phyloP scores from a whole-genome alignment of 1,140 invertebrate species.

The Drosophila murphyi region DNA sequence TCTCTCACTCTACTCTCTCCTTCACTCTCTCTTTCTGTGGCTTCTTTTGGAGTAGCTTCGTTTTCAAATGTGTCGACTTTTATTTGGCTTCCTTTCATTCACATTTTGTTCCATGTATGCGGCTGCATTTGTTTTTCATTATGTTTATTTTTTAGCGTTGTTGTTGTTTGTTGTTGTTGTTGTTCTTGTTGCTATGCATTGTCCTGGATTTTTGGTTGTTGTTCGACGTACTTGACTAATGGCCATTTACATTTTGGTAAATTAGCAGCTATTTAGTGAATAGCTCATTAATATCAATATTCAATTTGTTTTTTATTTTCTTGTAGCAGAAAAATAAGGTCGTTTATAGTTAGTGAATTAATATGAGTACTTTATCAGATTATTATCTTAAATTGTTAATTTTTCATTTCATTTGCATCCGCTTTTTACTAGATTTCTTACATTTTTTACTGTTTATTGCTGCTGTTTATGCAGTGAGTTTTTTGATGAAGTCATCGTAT shows the following conservation, averaged over 20 bases:
- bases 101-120: constrained; percentile 16
- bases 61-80: constrained; percentile 70
- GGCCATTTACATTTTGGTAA: constrained; percentile 43
- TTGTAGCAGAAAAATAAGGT: background rate
- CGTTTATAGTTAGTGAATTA: background rate
- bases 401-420: background rate
- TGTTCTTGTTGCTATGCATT: constrained; percentile 17
- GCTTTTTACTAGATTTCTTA: background rate
- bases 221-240: constrained; percentile 58
- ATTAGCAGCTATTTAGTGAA: constrained; percentile 60
- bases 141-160: constrained; percentile 19
- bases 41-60: constrained; percentile 28
- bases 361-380: background rate
- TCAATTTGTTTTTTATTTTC: constrained; percentile 16
- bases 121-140: constrained; percentile 47
- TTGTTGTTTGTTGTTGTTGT: constrained; percentile 14
- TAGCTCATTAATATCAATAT: constrained; percentile 61
- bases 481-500: background rate
- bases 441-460: background rate
- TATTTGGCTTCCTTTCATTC: constrained; percentile 58
- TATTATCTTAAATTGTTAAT: background rate
- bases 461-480: background rate
- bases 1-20: constrained; percentile 21
- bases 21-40: background rate
- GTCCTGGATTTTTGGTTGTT: constrained; percentile 4